These are phyloP conservation scores for Phasianus colchicus DNA, from an alignment of 2,113 vertebrate genomes.

Conservation along the genomic window DNA sequence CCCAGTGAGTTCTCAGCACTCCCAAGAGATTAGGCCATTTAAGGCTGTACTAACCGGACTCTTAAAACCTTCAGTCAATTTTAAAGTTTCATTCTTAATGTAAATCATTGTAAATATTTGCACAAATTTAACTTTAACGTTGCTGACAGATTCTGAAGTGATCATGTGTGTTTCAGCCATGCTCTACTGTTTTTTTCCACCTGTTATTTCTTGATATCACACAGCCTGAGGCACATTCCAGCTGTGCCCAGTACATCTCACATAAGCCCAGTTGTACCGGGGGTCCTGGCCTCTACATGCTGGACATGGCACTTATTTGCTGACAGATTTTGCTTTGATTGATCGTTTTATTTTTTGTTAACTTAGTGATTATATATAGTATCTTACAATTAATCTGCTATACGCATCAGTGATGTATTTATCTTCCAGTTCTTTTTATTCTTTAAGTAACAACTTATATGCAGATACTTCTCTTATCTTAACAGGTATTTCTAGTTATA, in stretches of 20 bases:
- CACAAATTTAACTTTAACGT: neutral
- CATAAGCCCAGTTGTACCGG: neutral
- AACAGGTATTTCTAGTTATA: conserved; percentile 5
- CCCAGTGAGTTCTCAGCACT: neutral
- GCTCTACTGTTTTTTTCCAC: neutral
- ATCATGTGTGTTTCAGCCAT: neutral
- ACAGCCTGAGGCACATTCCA: neutral
- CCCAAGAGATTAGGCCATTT: neutral
- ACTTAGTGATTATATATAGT: neutral
- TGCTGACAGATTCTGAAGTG: neutral
- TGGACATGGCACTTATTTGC: neutral
- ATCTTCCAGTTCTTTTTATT: neutral
- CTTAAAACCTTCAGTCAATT: neutral
- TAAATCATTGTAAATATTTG: neutral
- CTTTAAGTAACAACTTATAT: neutral
- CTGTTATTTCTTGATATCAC: neutral
- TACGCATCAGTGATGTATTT: neutral
- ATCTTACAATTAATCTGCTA: neutral
- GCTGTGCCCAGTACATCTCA: neutral
- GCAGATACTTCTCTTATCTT: neutral
- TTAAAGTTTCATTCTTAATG: neutral
- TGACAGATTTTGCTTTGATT: neutral
- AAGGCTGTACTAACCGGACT: neutral
- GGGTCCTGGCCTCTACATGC: neutral
- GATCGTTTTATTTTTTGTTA: neutral